Conservation (phyloP, 2,888 invertebrate species). For the Athetis lepigone region DNA sequence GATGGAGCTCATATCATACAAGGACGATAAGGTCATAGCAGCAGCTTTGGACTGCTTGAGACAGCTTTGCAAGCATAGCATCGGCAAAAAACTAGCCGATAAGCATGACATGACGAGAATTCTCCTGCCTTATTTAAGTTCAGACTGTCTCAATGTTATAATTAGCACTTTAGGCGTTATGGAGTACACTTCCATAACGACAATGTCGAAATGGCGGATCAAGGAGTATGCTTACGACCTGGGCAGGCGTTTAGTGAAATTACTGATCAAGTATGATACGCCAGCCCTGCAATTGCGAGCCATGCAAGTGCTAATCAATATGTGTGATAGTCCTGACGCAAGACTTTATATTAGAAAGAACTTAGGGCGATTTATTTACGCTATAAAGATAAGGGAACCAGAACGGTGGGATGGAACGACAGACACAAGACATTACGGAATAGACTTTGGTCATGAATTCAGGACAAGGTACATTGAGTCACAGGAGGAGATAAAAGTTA, state of each 20-base stretch:
- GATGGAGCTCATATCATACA: slow-evolving; percentile 71
- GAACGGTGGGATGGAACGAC: slow-evolving; percentile 85
- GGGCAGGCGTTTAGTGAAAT: slow-evolving; percentile 69
- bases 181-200: slow-evolving; percentile 79
- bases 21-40: slow-evolving; percentile 71
- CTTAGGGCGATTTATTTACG: slow-evolving; percentile 70
- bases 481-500: slow-evolving; percentile 79
- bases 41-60: slow-evolving; percentile 81
- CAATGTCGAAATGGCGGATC: slow-evolving; percentile 84
- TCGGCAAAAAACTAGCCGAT: slow-evolving; percentile 81
- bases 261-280: slow-evolving; percentile 70
- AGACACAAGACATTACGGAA: slow-evolving; percentile 74
- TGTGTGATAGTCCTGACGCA: slow-evolving; percentile 83
- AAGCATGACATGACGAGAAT: slow-evolving; percentile 76
- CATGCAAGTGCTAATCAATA: slow-evolving; percentile 81
- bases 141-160: slow-evolving; percentile 66
- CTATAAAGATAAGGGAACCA: slow-evolving; percentile 73
- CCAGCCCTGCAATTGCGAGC: slow-evolving; percentile 77
- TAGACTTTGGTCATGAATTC: slow-evolving; percentile 81
- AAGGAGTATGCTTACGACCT: slow-evolving; percentile 75
- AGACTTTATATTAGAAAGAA: slow-evolving; percentile 73
- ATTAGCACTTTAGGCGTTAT: slow-evolving; percentile 79
- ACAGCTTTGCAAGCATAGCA: slow-evolving; percentile 81
- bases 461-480: slow-evolving; percentile 79
- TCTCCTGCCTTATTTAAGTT: slow-evolving; percentile 67